Base-by-base conservation (phyloP, 1,140 invertebrate species). In the Daktulosphaira vitifoliae region DNA sequence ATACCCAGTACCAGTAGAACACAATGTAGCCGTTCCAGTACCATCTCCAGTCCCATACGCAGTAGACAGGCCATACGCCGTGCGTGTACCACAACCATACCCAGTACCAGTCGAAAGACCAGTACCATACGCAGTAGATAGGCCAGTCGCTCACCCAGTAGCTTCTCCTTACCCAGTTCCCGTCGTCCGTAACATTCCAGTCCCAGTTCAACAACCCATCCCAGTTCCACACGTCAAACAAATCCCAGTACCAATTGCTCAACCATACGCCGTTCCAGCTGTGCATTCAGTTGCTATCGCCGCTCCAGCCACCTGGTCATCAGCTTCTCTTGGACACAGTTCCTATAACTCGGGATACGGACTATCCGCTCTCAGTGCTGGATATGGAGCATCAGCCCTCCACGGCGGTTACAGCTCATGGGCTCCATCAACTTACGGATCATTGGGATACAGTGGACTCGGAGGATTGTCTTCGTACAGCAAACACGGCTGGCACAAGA, bases 51-150 rank as follows among this genome's bases (percentile, higher is more conserved):
- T 66, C 18, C 67, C 65, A 1, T 65, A 66, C 23, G 23, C 51
- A 16, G 67, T 68, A 4, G 64, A 66, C 48, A 29, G 42, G 33
- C 67, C 67, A 3, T 59, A 66, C 52, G 26, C 65, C 22, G 67
- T 68, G 2, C 53, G 25, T 2, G 65, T 68, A 3, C 65, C 65
- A 1, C 29, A 48, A 13, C 67, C 67, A 18, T 62, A 66, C 38
- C 67, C 64, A 23, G 65, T 66, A 1, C 26, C 39, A 6, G 67
- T 68, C 7, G 59, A 65, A 20, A 65, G 64, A 4, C 62, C 67
- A 50, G 59, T 65, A 0, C 67, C 67, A 1, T 66, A 66, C 53
- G 29, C 44, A 26, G 52, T 68, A 0, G 62, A 65, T 20, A 56
- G 38, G 29, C 26, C 59, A 13, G 59, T 65, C 22, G 62, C 59